These are phyloP conservation scores for Bombus picipes DNA, from an alignment of 1,140 invertebrate species.

Conservation along the genomic window DNA sequence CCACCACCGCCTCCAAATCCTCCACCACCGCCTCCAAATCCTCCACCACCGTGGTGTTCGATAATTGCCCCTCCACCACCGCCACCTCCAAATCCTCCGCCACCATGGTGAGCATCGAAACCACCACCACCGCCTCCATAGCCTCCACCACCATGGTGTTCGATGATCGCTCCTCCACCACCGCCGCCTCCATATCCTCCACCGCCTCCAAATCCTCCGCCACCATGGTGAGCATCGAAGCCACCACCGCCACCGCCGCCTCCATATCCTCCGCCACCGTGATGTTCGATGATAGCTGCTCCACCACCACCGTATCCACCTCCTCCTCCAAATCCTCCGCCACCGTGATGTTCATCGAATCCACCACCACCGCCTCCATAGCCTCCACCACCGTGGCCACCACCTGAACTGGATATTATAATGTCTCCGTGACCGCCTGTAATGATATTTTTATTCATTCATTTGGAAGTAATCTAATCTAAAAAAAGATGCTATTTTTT, in stretches of 20 bases:
- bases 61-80: neutral
- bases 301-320: neutral
- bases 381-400: neutral
- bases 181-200: neutral
- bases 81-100: neutral
- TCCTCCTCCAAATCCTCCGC: neutral
- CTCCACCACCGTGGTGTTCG: neutral
- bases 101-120: neutral
- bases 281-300: neutral
- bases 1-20: neutral
- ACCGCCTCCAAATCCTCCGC: neutral
- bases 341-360: neutral
- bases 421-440: constrained; percentile 31
- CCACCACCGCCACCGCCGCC: neutral
- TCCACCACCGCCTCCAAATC: neutral
- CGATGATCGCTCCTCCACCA: neutral
- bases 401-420: constrained; percentile 31
- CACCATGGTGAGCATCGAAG: neutral
- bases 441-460: neutral
- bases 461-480: neutral
- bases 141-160: neutral
- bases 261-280: neutral
- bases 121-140: constrained; percentile 24
- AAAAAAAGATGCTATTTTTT: too few species aligned
- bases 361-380: neutral